These are phyloP conservation scores for Alauda arvensis DNA, from an alignment of 2,797 vertebrate species.

Conservation along the genomic window DNA sequence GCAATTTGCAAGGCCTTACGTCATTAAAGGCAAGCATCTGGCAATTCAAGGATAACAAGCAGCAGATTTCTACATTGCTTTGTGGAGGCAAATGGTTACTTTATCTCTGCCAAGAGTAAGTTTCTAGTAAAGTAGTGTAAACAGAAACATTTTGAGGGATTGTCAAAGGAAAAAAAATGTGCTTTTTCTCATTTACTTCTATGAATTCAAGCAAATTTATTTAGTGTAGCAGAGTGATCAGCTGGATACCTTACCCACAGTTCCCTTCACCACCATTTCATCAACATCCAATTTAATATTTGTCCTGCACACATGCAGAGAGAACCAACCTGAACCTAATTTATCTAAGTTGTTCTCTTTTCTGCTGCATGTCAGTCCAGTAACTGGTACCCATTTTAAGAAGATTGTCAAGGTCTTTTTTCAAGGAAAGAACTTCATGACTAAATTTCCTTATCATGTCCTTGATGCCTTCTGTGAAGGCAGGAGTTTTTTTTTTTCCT, in stretches of 20 bases:
- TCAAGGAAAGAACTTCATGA: conserved; percentile 47
- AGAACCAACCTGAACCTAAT: conserved; percentile 61
- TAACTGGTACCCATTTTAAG: conserved; percentile 67
- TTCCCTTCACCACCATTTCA: conserved; percentile 54
- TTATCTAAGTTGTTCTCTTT: conserved; percentile 63
- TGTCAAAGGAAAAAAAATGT: conserved; percentile 15
- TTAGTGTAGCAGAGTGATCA: conserved; percentile 53
- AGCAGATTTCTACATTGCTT: conserved; percentile 67
- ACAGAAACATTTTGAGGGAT: conserved; percentile 58
- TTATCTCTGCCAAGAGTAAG: conserved; percentile 68
- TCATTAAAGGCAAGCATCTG: conserved; percentile 69
- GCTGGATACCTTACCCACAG: conserved; percentile 43
- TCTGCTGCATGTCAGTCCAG: conserved; percentile 51
- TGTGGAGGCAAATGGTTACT: conserved; percentile 66
- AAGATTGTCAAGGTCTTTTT: conserved; percentile 59
- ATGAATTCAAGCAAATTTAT: conserved; percentile 63
- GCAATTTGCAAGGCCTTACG: conserved; percentile 54
- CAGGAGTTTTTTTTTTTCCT: neutral
- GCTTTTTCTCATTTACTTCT: conserved; percentile 2
- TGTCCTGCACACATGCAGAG: conserved; percentile 41
- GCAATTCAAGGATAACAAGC: conserved; percentile 64
- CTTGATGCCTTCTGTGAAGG: conserved; percentile 39
- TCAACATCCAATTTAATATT: conserved; percentile 63
- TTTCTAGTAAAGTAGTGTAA: conserved; percentile 63
- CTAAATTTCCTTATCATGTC: conserved; percentile 47